phyloP scores from a whole-genome alignment of 2,113 vertebrate genomes.

The Gulo gulo region DNA sequence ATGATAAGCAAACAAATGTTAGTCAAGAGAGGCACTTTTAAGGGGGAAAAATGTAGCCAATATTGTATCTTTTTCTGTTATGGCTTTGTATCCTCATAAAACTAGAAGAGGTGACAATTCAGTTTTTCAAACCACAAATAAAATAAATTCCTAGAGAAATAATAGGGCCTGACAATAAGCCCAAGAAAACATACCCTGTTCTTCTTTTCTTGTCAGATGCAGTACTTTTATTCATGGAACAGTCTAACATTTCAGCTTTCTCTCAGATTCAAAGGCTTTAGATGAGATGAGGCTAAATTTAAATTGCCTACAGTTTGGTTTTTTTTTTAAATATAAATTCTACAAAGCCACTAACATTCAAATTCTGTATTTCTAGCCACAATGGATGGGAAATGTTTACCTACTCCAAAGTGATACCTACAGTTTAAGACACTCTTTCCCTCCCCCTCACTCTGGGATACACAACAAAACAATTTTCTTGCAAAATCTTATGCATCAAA shows the following conservation, averaged over 20 bases:
- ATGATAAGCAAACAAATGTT: not conserved
- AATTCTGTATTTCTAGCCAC: slow-evolving; percentile 35
- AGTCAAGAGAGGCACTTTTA: not conserved
- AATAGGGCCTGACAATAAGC: not conserved
- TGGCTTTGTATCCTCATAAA: not conserved
- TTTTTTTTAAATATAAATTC: not conserved
- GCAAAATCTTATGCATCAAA: not conserved
- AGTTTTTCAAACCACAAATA: not conserved
- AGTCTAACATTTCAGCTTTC: not conserved
- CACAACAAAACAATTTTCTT: not conserved
- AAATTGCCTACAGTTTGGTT: slow-evolving; percentile 13
- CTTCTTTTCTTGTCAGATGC: not conserved
- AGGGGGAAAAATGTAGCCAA: not conserved
- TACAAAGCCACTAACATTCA: slow-evolving; percentile 31
- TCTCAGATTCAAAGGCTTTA: slow-evolving; percentile 25
- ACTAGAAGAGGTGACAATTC: not conserved
- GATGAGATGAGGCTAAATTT: slow-evolving; percentile 24
- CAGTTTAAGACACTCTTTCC: not conserved
- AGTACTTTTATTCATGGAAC: slow-evolving; percentile 38
- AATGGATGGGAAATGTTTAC: not conserved
- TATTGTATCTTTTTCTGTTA: not conserved
- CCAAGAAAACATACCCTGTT: not conserved
- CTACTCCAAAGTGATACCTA: not conserved
- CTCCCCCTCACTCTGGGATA: not conserved
- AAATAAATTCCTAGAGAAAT: slow-evolving; percentile 45